Base-by-base conservation (phyloP, 2,797 vertebrate species). In the Sebastiscus albofasciatus region DNA sequence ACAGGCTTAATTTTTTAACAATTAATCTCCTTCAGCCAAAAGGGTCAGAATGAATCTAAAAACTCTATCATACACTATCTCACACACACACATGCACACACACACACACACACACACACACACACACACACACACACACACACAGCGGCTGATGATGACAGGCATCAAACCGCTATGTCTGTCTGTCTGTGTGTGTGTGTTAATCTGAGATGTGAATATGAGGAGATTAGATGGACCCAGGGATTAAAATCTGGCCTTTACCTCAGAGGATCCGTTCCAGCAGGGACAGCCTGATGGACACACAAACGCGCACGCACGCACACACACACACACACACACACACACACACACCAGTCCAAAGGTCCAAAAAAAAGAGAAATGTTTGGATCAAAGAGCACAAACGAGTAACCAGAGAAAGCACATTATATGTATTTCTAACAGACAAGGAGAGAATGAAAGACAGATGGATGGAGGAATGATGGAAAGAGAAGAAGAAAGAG, bases 191-290 rank as follows among this genome's bases (percentile, higher is more conserved):
- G 77, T 70, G 71, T 88, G 78, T 89, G 42, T 90, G 87, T 90
- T 94, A 93, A 95, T 94, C 94, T 94, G 90, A 92, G 91, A 93
- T 93, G 93, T 95, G 92, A 96, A 95, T 95, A 92, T 95, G 94
- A 93, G 86, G 92, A 94, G 95, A 96, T 95, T 95, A 95, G 93
- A 95, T 94, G 88, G 87, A 87, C 81, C 72, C 65, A 74, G 91
- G 94, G 94, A 96, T 96, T 96, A 96, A 92, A 92, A 94, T 90
- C 85, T 91, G 93, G 93, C 93, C 92, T 94, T 94, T 94, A 95
- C 94, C 93, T 94, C 93, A 94, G 88, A 94, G 84, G 90, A 96
- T 94, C 93, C 39, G 55, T 75, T 88, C 77, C 74, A 84, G 79
- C 89, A 71, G 88, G 82, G 82, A 90, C 88, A 90, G 81, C 80